Conservation (phyloP, 2,797 vertebrate genomes). For the Lepus townsendii region DNA sequence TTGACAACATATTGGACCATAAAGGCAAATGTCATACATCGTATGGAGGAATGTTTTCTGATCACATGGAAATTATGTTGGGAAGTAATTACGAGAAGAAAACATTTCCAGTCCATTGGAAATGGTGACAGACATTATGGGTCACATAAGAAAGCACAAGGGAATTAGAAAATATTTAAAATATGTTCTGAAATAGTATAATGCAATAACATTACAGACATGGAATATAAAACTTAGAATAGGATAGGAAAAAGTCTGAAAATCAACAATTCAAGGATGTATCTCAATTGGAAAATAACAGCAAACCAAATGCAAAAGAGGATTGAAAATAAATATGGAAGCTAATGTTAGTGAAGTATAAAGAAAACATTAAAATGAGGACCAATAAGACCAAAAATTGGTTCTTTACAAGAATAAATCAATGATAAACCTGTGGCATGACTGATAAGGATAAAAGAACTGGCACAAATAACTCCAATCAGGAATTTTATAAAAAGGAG, state of each 20-base stretch:
- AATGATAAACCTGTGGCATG: not conserved
- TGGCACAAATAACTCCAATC: not conserved
- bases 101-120: constrained; percentile 6
- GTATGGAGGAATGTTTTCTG: constrained; percentile 9
- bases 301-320: not conserved
- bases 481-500: constrained; percentile 27
- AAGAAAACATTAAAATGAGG: constrained; percentile 17
- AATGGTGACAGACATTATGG: constrained; percentile 3
- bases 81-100: constrained; percentile 7
- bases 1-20: not conserved
- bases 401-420: constrained; percentile 10
- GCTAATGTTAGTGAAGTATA: constrained; percentile 21
- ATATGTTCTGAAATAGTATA: not conserved
- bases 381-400: not conserved
- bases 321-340: not conserved
- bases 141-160: constrained; percentile 36
- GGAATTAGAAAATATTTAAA: constrained; percentile 30
- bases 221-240: not conserved
- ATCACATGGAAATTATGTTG: constrained; percentile 33
- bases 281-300: not conserved
- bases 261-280: not conserved
- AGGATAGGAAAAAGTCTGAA: constrained; percentile 28
- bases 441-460: constrained; percentile 2
- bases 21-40: constrained; percentile 26
- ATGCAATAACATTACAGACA: constrained; percentile 21